These are phyloP conservation scores for Bostrychus sinensis DNA, from an alignment of 2,113 vertebrate species.

Conservation along the genomic window DNA sequence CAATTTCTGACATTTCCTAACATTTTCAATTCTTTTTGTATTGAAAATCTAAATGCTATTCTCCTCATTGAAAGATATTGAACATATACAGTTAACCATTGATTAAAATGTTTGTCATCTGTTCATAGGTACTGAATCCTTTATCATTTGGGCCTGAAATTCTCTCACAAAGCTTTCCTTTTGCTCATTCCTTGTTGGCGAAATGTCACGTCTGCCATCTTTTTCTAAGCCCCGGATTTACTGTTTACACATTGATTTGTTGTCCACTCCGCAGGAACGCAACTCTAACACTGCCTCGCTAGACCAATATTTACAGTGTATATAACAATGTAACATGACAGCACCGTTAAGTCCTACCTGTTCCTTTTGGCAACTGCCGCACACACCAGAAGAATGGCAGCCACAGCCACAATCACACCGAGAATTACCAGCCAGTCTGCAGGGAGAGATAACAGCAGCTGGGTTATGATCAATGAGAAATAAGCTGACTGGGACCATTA, in stretches of 20 bases:
- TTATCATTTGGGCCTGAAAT: too few species aligned
- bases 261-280: neutral
- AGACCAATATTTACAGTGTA: constrained; percentile 1
- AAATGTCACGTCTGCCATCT: neutral
- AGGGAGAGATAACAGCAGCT: constrained; percentile 25
- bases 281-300: neutral
- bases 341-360: constrained; percentile 57
- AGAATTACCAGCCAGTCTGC: constrained; percentile 77
- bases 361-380: constrained; percentile 63
- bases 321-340: neutral
- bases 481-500: too few species aligned
- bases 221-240: neutral
- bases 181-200: neutral
- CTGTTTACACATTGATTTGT: constrained; percentile 3
- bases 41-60: too few species aligned
- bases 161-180: too few species aligned
- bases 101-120: too few species aligned
- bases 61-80: too few species aligned
- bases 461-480: neutral
- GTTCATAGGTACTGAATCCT: too few species aligned
- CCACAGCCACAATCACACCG: constrained; percentile 54
- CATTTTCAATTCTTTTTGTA: too few species aligned
- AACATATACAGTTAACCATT: too few species aligned
- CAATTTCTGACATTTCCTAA: too few species aligned
- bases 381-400: constrained; percentile 63